Percentiles rank a stretch among this genome's conserved stretches.
Conservation (phyloP, 2,113 vertebrate species). For the Heliornis fulica region DNA sequence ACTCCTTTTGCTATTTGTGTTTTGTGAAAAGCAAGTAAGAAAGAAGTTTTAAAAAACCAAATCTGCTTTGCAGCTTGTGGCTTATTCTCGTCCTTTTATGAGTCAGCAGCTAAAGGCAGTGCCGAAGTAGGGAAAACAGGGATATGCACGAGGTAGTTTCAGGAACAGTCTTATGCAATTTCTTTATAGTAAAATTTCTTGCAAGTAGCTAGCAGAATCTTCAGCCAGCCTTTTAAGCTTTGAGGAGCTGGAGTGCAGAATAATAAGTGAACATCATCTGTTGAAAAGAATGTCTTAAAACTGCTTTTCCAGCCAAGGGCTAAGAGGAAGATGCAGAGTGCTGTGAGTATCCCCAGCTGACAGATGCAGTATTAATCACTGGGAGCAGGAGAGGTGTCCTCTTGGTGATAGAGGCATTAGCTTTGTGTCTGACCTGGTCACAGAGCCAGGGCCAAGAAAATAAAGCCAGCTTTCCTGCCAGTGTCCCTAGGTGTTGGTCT, state of each 20-base stretch:
- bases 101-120: slow-evolving; percentile 37
- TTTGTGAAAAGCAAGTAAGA: slow-evolving; percentile 7
- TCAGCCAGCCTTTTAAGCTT: background rate
- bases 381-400: background rate
- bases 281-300: background rate
- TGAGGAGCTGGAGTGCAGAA: background rate
- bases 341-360: slow-evolving; percentile 14
- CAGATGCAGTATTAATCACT: slow-evolving; percentile 34
- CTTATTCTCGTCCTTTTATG: slow-evolving; percentile 35
- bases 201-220: slow-evolving; percentile 39
- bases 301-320: background rate
- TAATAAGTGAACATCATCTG: background rate
- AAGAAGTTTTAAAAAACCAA: background rate
- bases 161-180: background rate
- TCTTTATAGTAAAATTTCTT: background rate
- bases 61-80: slow-evolving; percentile 4
- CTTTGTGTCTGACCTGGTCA: slow-evolving; percentile 55
- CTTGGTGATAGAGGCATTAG: background rate
- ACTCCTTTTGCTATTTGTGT: slow-evolving; percentile 13
- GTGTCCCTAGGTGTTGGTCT: slow-evolving; percentile 29
- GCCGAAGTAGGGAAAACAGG: background rate
- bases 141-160: background rate
- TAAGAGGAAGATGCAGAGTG: background rate
- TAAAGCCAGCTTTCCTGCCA: slow-evolving; percentile 15
- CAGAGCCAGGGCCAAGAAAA: slow-evolving; percentile 34